These are phyloP conservation scores for Lithophane leautieri DNA, from an alignment of 2,888 invertebrate species.

Conservation along the genomic window DNA sequence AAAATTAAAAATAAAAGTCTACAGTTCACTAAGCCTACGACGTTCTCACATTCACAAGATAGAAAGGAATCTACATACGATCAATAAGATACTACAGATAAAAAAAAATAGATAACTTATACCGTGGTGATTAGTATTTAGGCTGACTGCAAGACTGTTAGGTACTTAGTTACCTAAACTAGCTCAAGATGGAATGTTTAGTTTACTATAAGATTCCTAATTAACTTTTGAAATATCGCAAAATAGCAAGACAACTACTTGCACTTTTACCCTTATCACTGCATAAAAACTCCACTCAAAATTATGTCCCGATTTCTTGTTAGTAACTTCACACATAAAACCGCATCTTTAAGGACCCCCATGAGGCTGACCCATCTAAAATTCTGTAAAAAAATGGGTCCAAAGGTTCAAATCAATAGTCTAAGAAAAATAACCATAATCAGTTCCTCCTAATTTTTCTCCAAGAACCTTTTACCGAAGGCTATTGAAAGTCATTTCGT, in stretches of 20 bases:
- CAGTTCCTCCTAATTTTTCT: constrained; percentile 40
- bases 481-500: constrained; percentile 37
- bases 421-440: constrained; percentile 21
- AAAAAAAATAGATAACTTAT: no score
- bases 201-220: no score
- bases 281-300: not conserved
- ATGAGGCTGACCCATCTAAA: not conserved
- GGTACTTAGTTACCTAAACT: no score
- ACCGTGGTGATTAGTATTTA: no score
- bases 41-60: no score
- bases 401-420: constrained; percentile 12
- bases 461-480: constrained; percentile 28
- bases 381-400: not conserved
- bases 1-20: no score
- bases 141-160: no score
- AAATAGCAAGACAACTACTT: not conserved
- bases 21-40: no score
- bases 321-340: not conserved
- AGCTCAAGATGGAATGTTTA: no score
- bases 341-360: not conserved
- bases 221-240: not conserved
- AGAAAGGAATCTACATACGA: no score
- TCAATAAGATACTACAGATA: no score
- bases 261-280: not conserved
- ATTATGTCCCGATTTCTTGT: not conserved